Percentiles rank a stretch among this genome's conserved stretches.
These are phyloP conservation scores for Macroteleia sp. DNA, from an alignment of 2,888 invertebrate species.

Conservation along the genomic window DNA sequence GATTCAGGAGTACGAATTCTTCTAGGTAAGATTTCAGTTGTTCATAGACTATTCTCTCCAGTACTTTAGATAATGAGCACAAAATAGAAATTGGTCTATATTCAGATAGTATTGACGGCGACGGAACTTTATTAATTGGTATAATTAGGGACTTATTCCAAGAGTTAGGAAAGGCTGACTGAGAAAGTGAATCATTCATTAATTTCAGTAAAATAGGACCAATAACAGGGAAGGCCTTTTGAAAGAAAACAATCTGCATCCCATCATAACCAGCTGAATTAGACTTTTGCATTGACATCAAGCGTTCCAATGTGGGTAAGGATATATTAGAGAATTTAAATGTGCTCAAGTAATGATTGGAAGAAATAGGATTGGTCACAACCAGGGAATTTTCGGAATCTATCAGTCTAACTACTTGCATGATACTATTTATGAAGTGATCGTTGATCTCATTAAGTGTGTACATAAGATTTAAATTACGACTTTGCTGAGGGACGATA, in stretches of 20 bases:
- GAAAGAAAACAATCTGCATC: not conserved
- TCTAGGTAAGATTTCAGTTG: constrained; percentile 22
- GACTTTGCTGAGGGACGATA: not conserved
- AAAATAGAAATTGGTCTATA: constrained; percentile 34
- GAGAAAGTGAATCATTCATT: not conserved
- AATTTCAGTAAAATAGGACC: not conserved
- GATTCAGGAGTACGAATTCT: constrained; percentile 9
- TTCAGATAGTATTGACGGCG: constrained; percentile 5
- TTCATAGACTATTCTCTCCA: constrained; percentile 34
- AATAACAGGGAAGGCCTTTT: not conserved
- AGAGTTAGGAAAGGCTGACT: not conserved
- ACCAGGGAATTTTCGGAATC: too few relatives aligned
- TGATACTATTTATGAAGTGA: too few relatives aligned
- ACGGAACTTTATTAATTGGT: constrained; percentile 22
- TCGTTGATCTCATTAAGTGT: too few relatives aligned
- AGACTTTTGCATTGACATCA: not conserved
- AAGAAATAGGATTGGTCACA: too few relatives aligned
- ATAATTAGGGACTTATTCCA: constrained; percentile 27
- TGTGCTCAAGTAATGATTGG: too few relatives aligned
- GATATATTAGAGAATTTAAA: too few relatives aligned
- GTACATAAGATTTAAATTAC: too few relatives aligned
- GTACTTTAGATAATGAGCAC: constrained; percentile 39
- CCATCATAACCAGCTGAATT: not conserved
- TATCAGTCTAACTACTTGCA: too few relatives aligned
- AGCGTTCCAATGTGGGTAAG: not conserved